Evolutionary conservation across 2,888 invertebrate genomes (phyloP).

Genomic region (Chrysotoxum bicinctum): DNA sequence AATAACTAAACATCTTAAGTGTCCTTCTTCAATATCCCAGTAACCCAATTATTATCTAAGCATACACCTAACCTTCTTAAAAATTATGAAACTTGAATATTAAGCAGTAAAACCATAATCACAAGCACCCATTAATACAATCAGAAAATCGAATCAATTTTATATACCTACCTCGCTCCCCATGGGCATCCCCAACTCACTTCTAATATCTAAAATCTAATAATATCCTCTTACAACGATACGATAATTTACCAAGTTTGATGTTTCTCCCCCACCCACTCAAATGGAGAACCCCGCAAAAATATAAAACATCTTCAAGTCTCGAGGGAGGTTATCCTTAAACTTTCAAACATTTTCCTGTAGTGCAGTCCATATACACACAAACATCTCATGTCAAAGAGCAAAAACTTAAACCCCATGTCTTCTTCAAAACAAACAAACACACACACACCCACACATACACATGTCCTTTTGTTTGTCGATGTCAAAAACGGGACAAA

Average conservation of each 20-base stretch:
- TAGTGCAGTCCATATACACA: background rate
- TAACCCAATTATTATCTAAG: slow-evolving; percentile 13
- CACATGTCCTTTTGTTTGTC: slow-evolving; percentile 33
- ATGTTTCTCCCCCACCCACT: background rate
- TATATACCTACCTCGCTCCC: background rate
- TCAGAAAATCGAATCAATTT: slow-evolving; percentile 57
- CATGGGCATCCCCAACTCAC: background rate
- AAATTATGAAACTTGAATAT: background rate
- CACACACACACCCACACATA: background rate
- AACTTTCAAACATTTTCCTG: slow-evolving; percentile 49
- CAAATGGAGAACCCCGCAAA: background rate
- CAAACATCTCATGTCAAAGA: slow-evolving; percentile 40
- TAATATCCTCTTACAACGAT: slow-evolving; percentile 53
- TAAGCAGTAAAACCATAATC: slow-evolving; percentile 26
- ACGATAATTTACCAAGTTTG: slow-evolving; percentile 43
- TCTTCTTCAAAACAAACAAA: background rate
- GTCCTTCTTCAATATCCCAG: background rate
- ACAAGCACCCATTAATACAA: slow-evolving; percentile 31
- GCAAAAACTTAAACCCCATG: slow-evolving; percentile 40
- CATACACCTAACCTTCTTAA: background rate
- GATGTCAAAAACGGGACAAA: slow-evolving; percentile 43
- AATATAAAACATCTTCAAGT: slow-evolving; percentile 16
- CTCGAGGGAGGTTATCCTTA: slow-evolving; percentile 30
- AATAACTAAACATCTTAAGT: background rate
- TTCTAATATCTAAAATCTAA: slow-evolving; percentile 55